Evolutionary conservation across 1,140 invertebrate species (phyloP), one percentile per base, ranked within the genome.

Genomic region (Drosophila ficusphila): DNA sequence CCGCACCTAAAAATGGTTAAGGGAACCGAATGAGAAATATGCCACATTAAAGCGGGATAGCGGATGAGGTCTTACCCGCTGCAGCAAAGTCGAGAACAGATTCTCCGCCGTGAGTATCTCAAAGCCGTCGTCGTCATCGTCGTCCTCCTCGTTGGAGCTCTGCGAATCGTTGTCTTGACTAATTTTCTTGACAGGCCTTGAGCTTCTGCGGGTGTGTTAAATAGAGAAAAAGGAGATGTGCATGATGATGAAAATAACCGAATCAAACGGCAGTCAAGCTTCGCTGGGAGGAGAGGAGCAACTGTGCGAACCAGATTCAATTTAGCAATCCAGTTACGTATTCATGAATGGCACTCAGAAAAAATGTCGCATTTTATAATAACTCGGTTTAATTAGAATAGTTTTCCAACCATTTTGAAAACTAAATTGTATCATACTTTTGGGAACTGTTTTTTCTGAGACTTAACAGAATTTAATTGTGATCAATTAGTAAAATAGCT

Each of bases 71-170:
- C 77, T 90, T 91, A 97, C 96, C 89, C 96, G 94, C 64, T 96
- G 96, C 34, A 98, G 91, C 31, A 98, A 91, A 0, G 96, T 97
- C 1, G 96, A 97, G 92, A 97, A 98, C 23, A 98, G 92, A 91
- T 97, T 97, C 92, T 97, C 97, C 1, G 97, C 96, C 2, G 97
- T 97, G 38, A 97, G 93, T 57, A 97, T 94, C 89, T 97, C 96
- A 93, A 98, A 97, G 64, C 96, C 96, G 90, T 97, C 97, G 77
- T 97, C 96, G 85, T 96, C 96, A 54, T 96, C 96, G 83, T 96
- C 96, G 86, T 97, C 96, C 62, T 97, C 96, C 86, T 97, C 96
- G 34, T 96, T 96, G 8, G 96, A 97, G 77, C 96, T 97, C 33
- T 97, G 93, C 52, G 96, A 97, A 91, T 97, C 96, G 49, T 94